These are phyloP conservation scores for Trissolcus brochymenae DNA, from an alignment of 2,888 invertebrate genomes.

Conservation along the genomic window DNA sequence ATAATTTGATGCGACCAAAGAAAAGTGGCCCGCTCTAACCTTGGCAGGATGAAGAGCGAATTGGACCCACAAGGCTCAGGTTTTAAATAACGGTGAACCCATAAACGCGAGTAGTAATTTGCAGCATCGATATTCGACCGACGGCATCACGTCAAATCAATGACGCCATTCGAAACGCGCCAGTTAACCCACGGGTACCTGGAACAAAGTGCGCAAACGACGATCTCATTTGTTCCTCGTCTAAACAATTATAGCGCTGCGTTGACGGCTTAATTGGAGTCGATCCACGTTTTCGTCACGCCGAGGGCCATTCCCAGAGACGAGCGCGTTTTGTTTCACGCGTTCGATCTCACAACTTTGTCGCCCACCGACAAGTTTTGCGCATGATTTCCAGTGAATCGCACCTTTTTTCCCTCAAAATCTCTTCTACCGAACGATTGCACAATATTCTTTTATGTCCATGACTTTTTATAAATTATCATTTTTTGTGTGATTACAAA, in stretches of 20 bases:
- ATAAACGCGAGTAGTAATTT: conserved; percentile 50
- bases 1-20: conserved; percentile 42
- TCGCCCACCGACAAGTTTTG: conserved; percentile 2
- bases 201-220: conserved; percentile 50
- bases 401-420: not conserved
- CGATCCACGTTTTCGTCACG: conserved; percentile 68
- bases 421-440: not conserved
- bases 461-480: too few relatives aligned
- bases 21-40: conserved; percentile 36
- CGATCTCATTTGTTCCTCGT: conserved; percentile 47
- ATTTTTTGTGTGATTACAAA: too few relatives aligned
- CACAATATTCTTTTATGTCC: too few relatives aligned
- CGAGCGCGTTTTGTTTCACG: conserved; percentile 45
- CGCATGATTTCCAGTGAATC: not conserved
- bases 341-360: conserved; percentile 29
- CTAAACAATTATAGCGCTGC: conserved; percentile 64
- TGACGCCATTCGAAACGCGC: conserved; percentile 38
- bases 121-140: conserved; percentile 44
- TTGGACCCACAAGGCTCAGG: conserved; percentile 23
- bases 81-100: conserved; percentile 41
- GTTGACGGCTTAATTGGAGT: conserved; percentile 70
- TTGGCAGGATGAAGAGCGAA: conserved; percentile 25
- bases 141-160: conserved; percentile 46
- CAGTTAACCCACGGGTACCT: conserved; percentile 42
- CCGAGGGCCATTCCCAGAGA: conserved; percentile 61